Percentiles rank a stretch among this genome's conserved stretches.
phyloP scores from a whole-genome alignment of 1,140 invertebrate genomes.

The Drosophila pandora region DNA sequence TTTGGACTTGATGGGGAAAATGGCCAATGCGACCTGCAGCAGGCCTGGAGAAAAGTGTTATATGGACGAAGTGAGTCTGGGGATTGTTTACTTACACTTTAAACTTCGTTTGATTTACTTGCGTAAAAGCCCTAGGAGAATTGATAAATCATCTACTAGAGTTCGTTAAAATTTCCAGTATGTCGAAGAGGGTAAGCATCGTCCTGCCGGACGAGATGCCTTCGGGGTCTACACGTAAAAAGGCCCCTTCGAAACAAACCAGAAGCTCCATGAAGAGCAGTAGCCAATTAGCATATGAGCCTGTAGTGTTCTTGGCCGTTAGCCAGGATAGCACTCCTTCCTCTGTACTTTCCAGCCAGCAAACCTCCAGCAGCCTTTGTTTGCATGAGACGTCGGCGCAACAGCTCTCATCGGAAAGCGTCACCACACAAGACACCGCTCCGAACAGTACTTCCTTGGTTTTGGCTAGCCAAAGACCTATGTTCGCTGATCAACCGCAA shows the following conservation, averaged over 20 bases:
- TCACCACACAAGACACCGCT: too few relatives aligned
- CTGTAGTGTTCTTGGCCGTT: slow-evolving; percentile 16
- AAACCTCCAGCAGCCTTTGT: neutral
- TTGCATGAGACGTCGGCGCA: neutral
- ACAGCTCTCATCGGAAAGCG: too few relatives aligned
- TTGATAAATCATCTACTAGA: neutral
- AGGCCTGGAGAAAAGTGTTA: neutral
- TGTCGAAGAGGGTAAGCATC: slow-evolving; percentile 63
- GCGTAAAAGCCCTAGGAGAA: too few relatives aligned
- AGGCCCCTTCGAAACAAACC: neutral
- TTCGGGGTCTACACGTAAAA: too few relatives aligned
- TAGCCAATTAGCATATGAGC: neutral
- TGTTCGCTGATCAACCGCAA: neutral
- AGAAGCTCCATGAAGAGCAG: slow-evolving; percentile 2
- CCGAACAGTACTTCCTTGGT: neutral
- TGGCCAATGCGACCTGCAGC: neutral
- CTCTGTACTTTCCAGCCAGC: neutral
- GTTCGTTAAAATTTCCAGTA: slow-evolving; percentile 34
- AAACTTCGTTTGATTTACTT: slow-evolving; percentile 6
- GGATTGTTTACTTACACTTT: neutral
- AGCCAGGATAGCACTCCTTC: slow-evolving; percentile 6
- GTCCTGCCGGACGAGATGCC: slow-evolving; percentile 33
- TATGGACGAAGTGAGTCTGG: neutral
- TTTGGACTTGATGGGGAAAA: slow-evolving; percentile 3
- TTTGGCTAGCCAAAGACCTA: neutral